A percentile compares a stretch with the other conserved stretches of the same genome.
These are phyloP conservation scores for Cosmopolites sordidus DNA, from an alignment of 2,888 invertebrate species.

Conservation along the genomic window DNA sequence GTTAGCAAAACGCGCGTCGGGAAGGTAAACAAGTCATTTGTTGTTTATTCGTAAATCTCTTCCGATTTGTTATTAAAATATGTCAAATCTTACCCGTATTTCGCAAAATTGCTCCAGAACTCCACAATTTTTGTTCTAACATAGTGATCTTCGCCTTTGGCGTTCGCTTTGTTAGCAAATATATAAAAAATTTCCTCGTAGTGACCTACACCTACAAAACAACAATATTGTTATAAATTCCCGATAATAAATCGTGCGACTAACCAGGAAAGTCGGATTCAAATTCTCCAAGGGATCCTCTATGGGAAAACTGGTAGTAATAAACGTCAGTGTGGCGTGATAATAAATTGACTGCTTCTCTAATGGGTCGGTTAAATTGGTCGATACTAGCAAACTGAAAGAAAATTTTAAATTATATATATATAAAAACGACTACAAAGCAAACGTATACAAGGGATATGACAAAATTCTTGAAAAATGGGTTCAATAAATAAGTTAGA, in stretches of 20 bases:
- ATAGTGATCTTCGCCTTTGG: slow-evolving; percentile 24
- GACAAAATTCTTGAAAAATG: no score
- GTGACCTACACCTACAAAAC: slow-evolving; percentile 32
- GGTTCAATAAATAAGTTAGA: no score
- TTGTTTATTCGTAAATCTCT: no score
- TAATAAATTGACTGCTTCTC: slow-evolving; percentile 45
- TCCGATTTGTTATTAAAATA: no score
- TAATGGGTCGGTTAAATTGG: slow-evolving; percentile 45
- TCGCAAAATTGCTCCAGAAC: slow-evolving; percentile 38
- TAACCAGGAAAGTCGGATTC: slow-evolving; percentile 26
- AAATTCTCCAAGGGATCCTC: slow-evolving; percentile 30
- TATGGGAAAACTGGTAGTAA: slow-evolving; percentile 35
- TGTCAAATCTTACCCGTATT: slow-evolving; percentile 33
- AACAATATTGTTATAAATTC: not conserved
- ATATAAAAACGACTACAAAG: no score
- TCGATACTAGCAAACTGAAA: slow-evolving; percentile 51
- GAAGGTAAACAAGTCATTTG: no score
- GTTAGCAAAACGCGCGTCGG: no score
- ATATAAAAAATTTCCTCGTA: slow-evolving; percentile 32
- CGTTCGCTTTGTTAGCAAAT: slow-evolving; percentile 25
- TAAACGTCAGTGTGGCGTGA: slow-evolving; percentile 42
- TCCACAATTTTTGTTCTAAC: slow-evolving; percentile 29
- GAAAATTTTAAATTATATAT: slow-evolving; percentile 10
- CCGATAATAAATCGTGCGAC: not conserved
- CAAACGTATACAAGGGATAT: no score